Evolutionary conservation across 1,140 invertebrate genomes (phyloP), one percentile per base, ranked within the genome.

Genomic region (Ceratina calcarata): DNA sequence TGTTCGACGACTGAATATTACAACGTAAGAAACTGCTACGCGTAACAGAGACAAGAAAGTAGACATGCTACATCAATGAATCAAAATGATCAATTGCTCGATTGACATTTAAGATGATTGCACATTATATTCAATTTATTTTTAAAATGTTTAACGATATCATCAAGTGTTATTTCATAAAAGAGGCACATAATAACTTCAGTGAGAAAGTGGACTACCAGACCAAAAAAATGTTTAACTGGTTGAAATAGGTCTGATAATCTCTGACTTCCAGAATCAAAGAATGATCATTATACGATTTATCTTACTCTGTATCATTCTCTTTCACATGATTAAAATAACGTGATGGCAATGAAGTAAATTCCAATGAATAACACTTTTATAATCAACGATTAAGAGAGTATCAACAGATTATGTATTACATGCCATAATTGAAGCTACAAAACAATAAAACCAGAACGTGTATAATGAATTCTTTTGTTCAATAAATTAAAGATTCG

Each of bases 231-330:
- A 62, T 55, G 18, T 20, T 2, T 22, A 22, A 20, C 2, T 45
- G 37, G 3, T 71, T 24, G 27, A 61, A 37, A 18, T 20, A 2
- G 45, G 64, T 73, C 64, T 27, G 74, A 82, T 82, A 66, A 72
- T 78, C 73, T 81, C 53, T 73, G 73, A 83, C 73, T 61, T 27
- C 64, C n/a, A 22, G 16, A 69, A 67, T 72, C 24, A n/a, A 37
- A 66, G 73, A 58, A 4, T 2, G 24, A 20, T 61, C 24, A 16
- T 12, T 20, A 10, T 16, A 10, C 12, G 57, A 51, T 61, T 70
- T 70, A 70, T 77, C 66, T 77, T 51, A 1, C 10, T 20, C 7
- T 10, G 15, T 55, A 37, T 55, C 61, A 27, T 32, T 67, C 10
- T 15, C 32, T 32, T 3, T 18, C n/a, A 4, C 4, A 45, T 45